phyloP scores from a whole-genome alignment of 64 coral and sea anemone genomes.

The Montipora foliosa region DNA sequence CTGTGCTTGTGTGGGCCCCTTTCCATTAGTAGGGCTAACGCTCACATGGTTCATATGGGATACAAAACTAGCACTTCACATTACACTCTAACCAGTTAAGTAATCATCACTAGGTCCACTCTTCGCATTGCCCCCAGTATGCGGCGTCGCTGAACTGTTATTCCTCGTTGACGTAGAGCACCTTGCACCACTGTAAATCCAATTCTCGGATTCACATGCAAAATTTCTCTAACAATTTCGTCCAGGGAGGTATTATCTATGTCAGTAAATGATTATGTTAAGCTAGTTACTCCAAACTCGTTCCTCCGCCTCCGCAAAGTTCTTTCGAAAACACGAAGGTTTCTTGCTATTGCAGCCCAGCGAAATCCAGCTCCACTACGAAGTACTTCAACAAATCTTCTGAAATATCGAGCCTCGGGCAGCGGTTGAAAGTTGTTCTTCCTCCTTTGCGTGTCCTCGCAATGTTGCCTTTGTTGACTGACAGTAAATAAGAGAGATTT shows the following conservation, averaged over 20 bases:
- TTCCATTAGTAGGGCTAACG: too few species aligned
- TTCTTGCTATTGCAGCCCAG: not conserved
- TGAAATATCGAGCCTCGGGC: not conserved
- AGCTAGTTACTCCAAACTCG: not conserved
- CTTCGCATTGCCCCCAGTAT: too few species aligned
- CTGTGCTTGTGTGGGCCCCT: too few species aligned
- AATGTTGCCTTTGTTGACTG: conserved; percentile 21
- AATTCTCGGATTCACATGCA: conserved; percentile 6
- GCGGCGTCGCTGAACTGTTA: too few species aligned
- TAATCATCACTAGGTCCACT: too few species aligned
- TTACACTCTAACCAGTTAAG: too few species aligned
- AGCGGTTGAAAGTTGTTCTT: not conserved
- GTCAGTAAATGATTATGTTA: not conserved
- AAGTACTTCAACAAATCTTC: conserved; percentile 1
- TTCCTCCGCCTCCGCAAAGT: conserved; percentile 22
- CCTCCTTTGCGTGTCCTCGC: not conserved
- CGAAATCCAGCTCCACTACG: not conserved
- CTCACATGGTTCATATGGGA: too few species aligned
- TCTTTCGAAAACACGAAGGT: conserved; percentile 29
- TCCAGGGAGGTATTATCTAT: not conserved
- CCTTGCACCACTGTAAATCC: too few species aligned
- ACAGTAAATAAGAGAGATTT: not conserved
- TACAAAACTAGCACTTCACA: too few species aligned
- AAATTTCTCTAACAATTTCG: conserved; percentile 4
- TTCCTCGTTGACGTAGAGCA: too few species aligned